Conservation (phyloP, 2,113 vertebrate species). For the Platichthys stellatus region DNA sequence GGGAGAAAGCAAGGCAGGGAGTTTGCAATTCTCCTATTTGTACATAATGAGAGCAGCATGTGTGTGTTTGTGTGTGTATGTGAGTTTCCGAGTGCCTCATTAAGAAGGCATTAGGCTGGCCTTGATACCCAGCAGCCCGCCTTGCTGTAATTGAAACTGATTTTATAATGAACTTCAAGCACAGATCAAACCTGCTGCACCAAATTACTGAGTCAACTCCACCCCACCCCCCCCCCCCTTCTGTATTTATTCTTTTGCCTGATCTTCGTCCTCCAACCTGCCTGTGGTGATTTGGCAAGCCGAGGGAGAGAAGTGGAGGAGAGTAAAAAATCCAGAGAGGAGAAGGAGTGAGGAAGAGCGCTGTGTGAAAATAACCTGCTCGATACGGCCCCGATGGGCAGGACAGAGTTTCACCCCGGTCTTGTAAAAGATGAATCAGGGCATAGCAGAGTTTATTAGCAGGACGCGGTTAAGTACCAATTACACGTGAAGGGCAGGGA, state of each 20-base stretch:
- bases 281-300: conserved; percentile 29
- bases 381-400: conserved; percentile 34
- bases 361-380: conserved; percentile 36
- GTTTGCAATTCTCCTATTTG: conserved; percentile 65
- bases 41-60: conserved; percentile 77
- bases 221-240: conserved; percentile 3
- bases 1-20: conserved; percentile 58
- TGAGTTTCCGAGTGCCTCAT: conserved; percentile 72
- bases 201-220: conserved; percentile 55
- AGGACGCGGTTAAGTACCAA: conserved; percentile 56
- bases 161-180: conserved; percentile 80
- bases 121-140: conserved; percentile 66
- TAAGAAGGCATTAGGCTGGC: conserved; percentile 75
- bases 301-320: conserved; percentile 1
- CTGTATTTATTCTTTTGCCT: conserved; percentile 29
- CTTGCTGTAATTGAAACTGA: conserved; percentile 74
- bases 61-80: conserved; percentile 53
- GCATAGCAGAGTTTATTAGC: conserved; percentile 62
- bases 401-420: conserved; percentile 37
- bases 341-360: neutral
- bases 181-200: conserved; percentile 71
- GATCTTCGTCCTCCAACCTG: conserved; percentile 25
- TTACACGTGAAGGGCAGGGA: conserved; percentile 66
- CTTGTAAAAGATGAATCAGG: conserved; percentile 70
- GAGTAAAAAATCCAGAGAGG: conserved; percentile 6